These are phyloP conservation scores for Trichoplusia ni DNA, from an alignment of 1,140 invertebrate species.

Conservation along the genomic window DNA sequence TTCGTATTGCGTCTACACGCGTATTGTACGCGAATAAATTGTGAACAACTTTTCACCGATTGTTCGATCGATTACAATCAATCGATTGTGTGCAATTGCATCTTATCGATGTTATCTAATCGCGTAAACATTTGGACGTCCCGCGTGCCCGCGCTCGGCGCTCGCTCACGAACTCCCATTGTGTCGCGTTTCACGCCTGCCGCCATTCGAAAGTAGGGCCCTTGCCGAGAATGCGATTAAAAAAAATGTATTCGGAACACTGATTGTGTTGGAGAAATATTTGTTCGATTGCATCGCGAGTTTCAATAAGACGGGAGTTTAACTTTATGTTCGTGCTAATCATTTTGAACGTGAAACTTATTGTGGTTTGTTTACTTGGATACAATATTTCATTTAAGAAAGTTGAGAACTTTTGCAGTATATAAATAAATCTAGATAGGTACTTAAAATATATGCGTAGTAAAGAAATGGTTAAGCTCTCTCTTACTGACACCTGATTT, in stretches of 20 bases:
- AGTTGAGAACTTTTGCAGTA: too few relatives aligned
- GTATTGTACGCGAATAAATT: conserved; percentile 9
- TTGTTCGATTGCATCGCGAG: conserved; percentile 30
- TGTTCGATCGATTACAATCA: conserved; percentile 34
- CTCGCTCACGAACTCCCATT: conserved; percentile 51
- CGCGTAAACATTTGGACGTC: conserved; percentile 60
- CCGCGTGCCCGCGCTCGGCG: conserved; percentile 32
- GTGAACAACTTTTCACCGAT: conserved; percentile 19
- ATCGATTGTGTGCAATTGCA: conserved; percentile 34
- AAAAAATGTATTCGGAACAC: conserved; percentile 43
- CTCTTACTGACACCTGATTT: too few relatives aligned
- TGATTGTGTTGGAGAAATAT: conserved; percentile 41
- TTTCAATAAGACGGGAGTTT: not conserved
- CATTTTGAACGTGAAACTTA: too few relatives aligned
- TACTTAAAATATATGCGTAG: too few relatives aligned
- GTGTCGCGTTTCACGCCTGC: conserved; percentile 53
- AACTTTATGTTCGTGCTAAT: not conserved
- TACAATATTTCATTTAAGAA: too few relatives aligned
- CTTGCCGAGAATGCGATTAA: conserved; percentile 46
- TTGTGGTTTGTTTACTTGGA: too few relatives aligned
- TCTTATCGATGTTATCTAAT: conserved; percentile 50
- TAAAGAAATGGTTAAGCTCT: too few relatives aligned
- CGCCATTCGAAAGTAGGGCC: conserved; percentile 42
- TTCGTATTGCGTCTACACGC: not conserved
- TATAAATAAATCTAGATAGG: too few relatives aligned